Base-by-base conservation (phyloP, 1,140 invertebrate species). In the Monomorium pharaonis region DNA sequence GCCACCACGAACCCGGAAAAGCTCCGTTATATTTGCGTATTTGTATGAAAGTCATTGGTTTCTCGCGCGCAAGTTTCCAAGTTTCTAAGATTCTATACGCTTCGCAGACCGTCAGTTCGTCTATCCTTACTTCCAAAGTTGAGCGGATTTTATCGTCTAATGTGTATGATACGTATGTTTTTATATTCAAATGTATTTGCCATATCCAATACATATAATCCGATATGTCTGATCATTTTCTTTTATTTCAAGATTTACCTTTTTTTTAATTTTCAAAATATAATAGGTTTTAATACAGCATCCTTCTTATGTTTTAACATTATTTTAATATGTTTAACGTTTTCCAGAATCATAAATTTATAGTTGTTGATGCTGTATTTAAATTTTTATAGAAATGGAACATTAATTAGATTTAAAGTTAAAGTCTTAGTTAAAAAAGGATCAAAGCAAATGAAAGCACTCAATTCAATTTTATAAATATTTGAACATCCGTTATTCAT, bases 1-100 rank as follows among this genome's bases (percentile, higher is more conserved):
- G 18, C 21, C 27, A 56, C 18, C 16, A 33, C 44, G 37, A 77
- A 30, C 37, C 6, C 24, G 63, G 62, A 42, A 70, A 67, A 77
- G 24, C 69, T 21, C 56, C 37, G 49, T 78, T 83, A 84, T 84
- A 84, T 86, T 86, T 84, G 63, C 69, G 69, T 86, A 74, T 30
- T 47, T 67, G 56, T 42, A 83, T 63, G 47, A 56, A 77, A 84
- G 37, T n/a, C 37, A 67, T 80, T 49, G 18, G 24, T 67, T 58
- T 49, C 16, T 49, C 21, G 49, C 49, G 27, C 47, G 30, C 69
- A 37, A 63, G 42, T 84, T 75, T 62, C 30, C 54, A 60, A 84
- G 69, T 77, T 85, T 56, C 9, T 0, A 1, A 72, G 54, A 62
- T 84, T 60, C 60, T 80, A 44, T 85, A 21, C 60, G 37, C 78